Base-by-base conservation (phyloP, 2,113 vertebrate genomes). In the Cryptomyrus ogoouensis region DNA sequence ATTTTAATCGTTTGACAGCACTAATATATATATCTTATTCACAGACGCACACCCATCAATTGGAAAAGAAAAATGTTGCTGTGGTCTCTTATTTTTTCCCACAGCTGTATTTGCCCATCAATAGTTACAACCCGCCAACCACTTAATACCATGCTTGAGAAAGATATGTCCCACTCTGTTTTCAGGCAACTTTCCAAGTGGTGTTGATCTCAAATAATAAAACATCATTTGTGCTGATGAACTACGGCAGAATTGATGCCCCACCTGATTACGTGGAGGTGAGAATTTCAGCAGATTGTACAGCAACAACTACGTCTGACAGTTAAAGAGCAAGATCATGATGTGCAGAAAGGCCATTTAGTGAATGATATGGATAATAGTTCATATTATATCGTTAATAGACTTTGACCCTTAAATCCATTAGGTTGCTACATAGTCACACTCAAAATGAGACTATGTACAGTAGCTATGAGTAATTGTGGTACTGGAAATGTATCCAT, bases 221-320 rank as follows among this genome's bases (percentile, higher is more conserved):
- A 0, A 56, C 86, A 3, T 94, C 95, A 2, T 95, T 95, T 93
- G 70, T 94, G 2, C 21, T 95, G 52, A 91, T 95, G 90, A 96
- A 95, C 91, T 96, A 96, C 24, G 94, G 91, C 3, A 19, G 1
- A 2, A 93, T 95, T 90, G 92, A 91, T 1, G 0, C 1, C 2
- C 90, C 92, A 5, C 58, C 24, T 66, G 0, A 0, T 0, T 2
- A 0, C 0, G 62, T 94, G 0, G 89, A 94, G 94, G 94, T 95
- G 0, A 91, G 92, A 89, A 0, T 0, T 35, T 21, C 31, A 17
- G 50, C 6, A 35, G 31, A 24, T 35, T 7, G 27, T 15, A 47
- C 9, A 24, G 24, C 58, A 62, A 24, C 58, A n/a, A 27, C n/a
- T 66, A 27, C 9, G 3, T 0, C 3, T 3, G 24, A 66, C n/a